Percentiles rank a stretch among this genome's conserved stretches.
phyloP scores from a whole-genome alignment of 2,888 invertebrate genomes.

The Coremacera marginata region DNA sequence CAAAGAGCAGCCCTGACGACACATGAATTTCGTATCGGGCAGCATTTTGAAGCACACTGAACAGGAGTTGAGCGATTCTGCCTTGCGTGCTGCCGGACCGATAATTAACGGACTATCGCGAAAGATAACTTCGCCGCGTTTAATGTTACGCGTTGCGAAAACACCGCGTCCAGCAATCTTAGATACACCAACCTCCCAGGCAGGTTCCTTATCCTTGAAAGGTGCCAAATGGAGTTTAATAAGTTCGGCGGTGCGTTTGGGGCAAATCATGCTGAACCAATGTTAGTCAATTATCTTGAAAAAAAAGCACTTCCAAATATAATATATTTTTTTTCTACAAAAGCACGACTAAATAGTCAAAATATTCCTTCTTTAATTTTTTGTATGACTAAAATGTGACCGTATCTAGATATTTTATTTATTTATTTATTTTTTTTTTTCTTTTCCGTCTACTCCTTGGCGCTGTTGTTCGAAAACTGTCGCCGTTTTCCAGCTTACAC shows the following conservation, averaged over 20 bases:
- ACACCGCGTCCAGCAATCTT: constrained; percentile 78
- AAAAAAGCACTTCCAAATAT: neutral
- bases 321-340: neutral
- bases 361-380: too few species aligned
- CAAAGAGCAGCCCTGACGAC: constrained; percentile 76
- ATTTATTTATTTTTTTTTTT: constrained; percentile 33
- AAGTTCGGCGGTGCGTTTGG: constrained; percentile 65
- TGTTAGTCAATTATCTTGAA: neutral
- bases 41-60: constrained; percentile 74
- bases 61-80: constrained; percentile 73
- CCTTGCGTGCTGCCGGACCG: constrained; percentile 75
- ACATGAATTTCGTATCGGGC: constrained; percentile 70
- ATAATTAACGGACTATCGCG: constrained; percentile 78
- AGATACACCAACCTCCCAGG: constrained; percentile 76
- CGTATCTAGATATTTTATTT: constrained; percentile 9
- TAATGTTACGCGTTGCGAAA: constrained; percentile 76
- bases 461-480: constrained; percentile 64
- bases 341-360: too few species aligned
- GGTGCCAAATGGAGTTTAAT: constrained; percentile 62
- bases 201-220: constrained; percentile 64
- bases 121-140: constrained; percentile 78
- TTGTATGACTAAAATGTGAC: too few species aligned
- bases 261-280: constrained; percentile 59
- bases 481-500: constrained; percentile 65
- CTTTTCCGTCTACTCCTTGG: constrained; percentile 54